Percentiles rank a stretch among this genome's conserved stretches.
phyloP scores from a whole-genome alignment of 2,797 vertebrate genomes.

The Scleropages formosus region DNA sequence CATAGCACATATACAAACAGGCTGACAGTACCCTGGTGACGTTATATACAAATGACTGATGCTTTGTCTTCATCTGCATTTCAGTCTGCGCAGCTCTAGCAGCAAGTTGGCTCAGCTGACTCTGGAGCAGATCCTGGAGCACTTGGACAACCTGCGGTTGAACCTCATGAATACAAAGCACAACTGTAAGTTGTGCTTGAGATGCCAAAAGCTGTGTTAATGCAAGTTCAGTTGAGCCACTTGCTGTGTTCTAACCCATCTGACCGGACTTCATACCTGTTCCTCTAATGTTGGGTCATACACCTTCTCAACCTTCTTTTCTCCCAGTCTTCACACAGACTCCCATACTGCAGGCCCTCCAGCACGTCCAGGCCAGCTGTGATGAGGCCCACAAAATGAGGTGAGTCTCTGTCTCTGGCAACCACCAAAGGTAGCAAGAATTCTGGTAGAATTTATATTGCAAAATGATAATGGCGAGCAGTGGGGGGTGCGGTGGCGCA shows the following conservation, averaged over 20 bases:
- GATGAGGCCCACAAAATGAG: slow-evolving; percentile 96
- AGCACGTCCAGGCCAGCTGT: slow-evolving; percentile 95
- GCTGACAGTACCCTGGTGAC: not conserved
- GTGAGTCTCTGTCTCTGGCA: slow-evolving; percentile 54
- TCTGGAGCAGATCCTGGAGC: slow-evolving; percentile 92
- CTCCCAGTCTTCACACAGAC: slow-evolving; percentile 72
- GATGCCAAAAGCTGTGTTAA: slow-evolving; percentile 31
- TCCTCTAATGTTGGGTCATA: not conserved
- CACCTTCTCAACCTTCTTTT: slow-evolving; percentile 10
- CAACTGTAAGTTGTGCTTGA: slow-evolving; percentile 71
- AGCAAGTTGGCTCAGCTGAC: slow-evolving; percentile 94
- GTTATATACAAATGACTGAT: not conserved
- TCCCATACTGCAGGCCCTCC: slow-evolving; percentile 76
- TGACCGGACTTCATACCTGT: not conserved
- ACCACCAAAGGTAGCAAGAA: too few species aligned
- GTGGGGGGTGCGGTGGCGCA: too few species aligned
- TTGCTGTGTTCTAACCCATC: not conserved
- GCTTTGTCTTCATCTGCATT: not conserved
- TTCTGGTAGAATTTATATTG: too few species aligned
- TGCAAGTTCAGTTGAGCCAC: not conserved
- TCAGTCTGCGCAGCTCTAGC: slow-evolving; percentile 88
- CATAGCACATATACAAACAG: not conserved
- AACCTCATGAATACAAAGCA: slow-evolving; percentile 92
- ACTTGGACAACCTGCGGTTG: slow-evolving; percentile 86
- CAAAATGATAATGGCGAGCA: too few species aligned